Base-by-base conservation (phyloP, 1,140 invertebrate species). In the Aradophagus sp. region DNA sequence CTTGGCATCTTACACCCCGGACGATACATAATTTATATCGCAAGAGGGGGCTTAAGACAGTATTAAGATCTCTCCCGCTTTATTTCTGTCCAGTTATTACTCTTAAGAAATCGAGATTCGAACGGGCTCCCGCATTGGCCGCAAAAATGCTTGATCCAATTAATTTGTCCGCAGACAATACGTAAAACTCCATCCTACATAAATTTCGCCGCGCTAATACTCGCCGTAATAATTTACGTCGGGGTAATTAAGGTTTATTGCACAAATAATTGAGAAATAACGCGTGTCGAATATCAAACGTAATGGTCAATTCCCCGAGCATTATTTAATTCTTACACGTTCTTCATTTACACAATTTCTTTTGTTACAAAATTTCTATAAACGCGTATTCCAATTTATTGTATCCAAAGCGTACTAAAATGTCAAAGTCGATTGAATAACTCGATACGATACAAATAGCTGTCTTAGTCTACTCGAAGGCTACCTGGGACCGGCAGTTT, bases 1-100 rank as follows among this genome's bases (percentile, higher is more conserved):
- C 83, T 80, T 73, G 76, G 79, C 82, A 84, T 85, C 85, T 86
- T 86, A 85, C 75, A 77, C 78, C 50, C 75, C 73, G 77, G 76
- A 80, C 85, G 85, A 86, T 86, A 84, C 85, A 86, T 86, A 86
- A 86, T 86, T 86, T 86, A 86, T 86, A 83, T 84, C 77, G 77
- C 79, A 78, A 80, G 76, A 77, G 76, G 74, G n/a, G 81, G 82
- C 84, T 85, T 85, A 85, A 84, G 78, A 81, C 80, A 84, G 83
- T 83, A 84, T 85, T 85, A 85, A 84, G 83, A 85, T 84, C 80
- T 80, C 77, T 76, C n/a, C n/a, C 79, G 74, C 55, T 74, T 53
- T 72, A 71, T 74, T 76, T 70, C 73, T 75, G 77, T 75, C 79
- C 76, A 80, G 79, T 80, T 78, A 79, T 80, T 80, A 80, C 70